Conservation (phyloP, 2,797 vertebrate genomes). For the Diplodus sargus region DNA sequence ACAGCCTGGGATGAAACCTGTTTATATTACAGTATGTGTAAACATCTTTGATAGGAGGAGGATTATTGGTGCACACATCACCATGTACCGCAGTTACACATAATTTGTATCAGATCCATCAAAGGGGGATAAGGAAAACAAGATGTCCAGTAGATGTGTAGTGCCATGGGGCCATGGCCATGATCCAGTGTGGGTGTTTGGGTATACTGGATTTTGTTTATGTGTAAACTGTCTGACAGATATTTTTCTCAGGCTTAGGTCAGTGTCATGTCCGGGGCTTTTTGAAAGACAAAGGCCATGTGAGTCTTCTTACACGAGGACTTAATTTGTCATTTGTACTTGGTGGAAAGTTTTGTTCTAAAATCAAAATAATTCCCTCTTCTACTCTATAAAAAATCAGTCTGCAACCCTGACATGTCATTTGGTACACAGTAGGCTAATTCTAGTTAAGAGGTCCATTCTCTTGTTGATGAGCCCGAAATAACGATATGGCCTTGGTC, state of each 20-base stretch:
- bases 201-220: background rate
- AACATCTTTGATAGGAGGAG: slow-evolving; percentile 2
- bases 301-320: slow-evolving; percentile 10
- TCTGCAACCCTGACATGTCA: slow-evolving; percentile 11
- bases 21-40: background rate
- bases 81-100: background rate
- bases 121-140: background rate
- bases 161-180: too few species aligned
- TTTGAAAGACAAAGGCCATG: background rate
- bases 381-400: background rate
- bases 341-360: slow-evolving; percentile 13
- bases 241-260: background rate
- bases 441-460: slow-evolving; percentile 46
- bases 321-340: slow-evolving; percentile 11
- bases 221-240: background rate
- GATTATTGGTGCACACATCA: background rate
- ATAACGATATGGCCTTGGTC: slow-evolving; percentile 53
- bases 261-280: background rate
- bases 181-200: background rate
- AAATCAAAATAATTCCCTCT: background rate
- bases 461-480: slow-evolving; percentile 40
- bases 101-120: background rate
- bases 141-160: background rate
- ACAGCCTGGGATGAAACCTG: background rate
- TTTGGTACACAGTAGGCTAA: slow-evolving; percentile 34